Percentiles rank a stretch among this genome's conserved stretches.
These are phyloP conservation scores for Ferrisia virgata DNA, from an alignment of 2,888 invertebrate genomes.

Conservation along the genomic window DNA sequence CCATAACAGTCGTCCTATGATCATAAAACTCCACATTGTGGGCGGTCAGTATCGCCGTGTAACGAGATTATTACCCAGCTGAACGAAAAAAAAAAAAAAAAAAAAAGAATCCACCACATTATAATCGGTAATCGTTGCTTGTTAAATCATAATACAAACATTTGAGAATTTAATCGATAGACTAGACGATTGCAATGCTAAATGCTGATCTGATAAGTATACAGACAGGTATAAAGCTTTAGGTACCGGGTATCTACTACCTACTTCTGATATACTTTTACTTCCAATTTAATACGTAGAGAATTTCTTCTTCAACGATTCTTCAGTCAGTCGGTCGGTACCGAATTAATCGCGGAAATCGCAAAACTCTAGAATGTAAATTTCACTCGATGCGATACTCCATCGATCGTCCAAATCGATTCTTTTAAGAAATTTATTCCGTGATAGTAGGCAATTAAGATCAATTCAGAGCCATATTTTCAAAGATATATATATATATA, in stretches of 20 bases:
- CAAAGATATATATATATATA: neutral
- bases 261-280: neutral
- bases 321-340: neutral
- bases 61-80: slow-evolving; percentile 5
- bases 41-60: slow-evolving; percentile 22
- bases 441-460: slow-evolving; percentile 5
- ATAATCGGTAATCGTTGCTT: neutral
- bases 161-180: neutral
- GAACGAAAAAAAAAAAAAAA: neutral
- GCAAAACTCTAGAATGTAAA: neutral
- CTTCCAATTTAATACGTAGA: neutral
- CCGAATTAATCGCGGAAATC: slow-evolving; percentile 3
- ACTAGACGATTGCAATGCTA: neutral
- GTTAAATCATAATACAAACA: neutral
- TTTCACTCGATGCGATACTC: neutral
- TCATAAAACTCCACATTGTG: slow-evolving; percentile 27
- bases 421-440: neutral
- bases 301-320: neutral
- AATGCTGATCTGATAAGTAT: neutral
- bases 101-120: neutral
- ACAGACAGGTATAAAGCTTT: neutral
- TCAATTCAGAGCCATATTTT: neutral
- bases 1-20: slow-evolving; percentile 7
- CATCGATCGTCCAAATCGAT: neutral
- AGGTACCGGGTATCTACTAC: neutral